Conservation (phyloP, 2,797 vertebrate species). For the Pantherophis vulpinus region DNA sequence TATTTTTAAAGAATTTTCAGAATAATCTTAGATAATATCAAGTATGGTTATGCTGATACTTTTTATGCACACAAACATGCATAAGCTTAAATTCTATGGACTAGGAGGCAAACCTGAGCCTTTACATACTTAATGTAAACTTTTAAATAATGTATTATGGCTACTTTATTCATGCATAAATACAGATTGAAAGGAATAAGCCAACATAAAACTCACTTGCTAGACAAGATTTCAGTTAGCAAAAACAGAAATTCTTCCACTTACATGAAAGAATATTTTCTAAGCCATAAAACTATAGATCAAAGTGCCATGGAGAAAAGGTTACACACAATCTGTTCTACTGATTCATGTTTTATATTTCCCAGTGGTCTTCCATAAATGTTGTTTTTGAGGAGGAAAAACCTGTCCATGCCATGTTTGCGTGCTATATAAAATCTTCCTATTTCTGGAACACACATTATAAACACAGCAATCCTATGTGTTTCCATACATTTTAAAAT, state of each 20-base stretch:
- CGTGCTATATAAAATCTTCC: neutral
- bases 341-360: neutral
- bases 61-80: neutral
- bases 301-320: neutral
- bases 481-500: neutral
- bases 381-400: neutral
- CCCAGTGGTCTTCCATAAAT: neutral
- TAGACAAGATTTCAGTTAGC: neutral
- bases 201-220: neutral
- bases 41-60: neutral
- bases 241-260: neutral
- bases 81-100: neutral
- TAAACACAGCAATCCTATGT: neutral
- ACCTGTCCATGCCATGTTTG: neutral
- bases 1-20: neutral
- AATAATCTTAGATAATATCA: neutral
- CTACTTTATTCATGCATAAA: neutral
- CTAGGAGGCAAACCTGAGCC: neutral
- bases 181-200: neutral
- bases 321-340: neutral
- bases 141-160: neutral
- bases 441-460: neutral
- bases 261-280: neutral
- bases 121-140: neutral
- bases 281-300: neutral